phyloP scores from a whole-genome alignment of 2,113 vertebrate genomes.

The Thinocorus orbignyianus region DNA sequence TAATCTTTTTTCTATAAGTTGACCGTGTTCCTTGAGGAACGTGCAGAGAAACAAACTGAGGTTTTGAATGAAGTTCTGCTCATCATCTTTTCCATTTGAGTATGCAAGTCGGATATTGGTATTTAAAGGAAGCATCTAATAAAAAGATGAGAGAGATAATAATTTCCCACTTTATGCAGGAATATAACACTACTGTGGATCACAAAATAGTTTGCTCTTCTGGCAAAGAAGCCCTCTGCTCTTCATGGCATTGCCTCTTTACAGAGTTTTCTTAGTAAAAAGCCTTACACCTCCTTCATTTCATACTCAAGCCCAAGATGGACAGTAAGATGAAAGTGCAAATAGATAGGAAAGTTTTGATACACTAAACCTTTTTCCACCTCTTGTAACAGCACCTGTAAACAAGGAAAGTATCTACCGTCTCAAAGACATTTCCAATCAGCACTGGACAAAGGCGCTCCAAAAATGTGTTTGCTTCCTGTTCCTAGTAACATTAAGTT shows the following conservation, averaged over 20 bases:
- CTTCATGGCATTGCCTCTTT: background rate
- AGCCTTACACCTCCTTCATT: background rate
- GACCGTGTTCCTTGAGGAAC: conserved; percentile 97
- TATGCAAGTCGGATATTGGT: conserved; percentile 97
- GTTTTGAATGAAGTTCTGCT: conserved; percentile 99
- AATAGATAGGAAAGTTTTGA: background rate
- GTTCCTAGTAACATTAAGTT: background rate
- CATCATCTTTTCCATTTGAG: conserved; percentile 96
- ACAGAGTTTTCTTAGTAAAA: background rate
- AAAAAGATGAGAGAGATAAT: background rate
- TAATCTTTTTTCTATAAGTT: conserved; percentile 94
- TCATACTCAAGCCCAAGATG: background rate
- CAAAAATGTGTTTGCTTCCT: background rate
- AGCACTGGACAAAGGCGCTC: background rate
- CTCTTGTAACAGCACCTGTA: background rate
- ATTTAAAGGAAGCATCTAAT: conserved; percentile 97
- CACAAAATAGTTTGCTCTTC: background rate
- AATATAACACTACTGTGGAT: background rate
- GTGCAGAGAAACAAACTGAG: conserved; percentile 99
- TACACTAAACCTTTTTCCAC: background rate
- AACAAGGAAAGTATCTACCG: background rate
- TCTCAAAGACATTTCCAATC: background rate
- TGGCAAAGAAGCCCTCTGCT: background rate
- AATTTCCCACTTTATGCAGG: background rate
- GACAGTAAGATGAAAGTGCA: fast-evolving